A percentile compares a stretch with the other conserved stretches of the same genome.
Evolutionary conservation across 2,797 vertebrate genomes (phyloP).

Genomic region (Capromys pilorides): DNA sequence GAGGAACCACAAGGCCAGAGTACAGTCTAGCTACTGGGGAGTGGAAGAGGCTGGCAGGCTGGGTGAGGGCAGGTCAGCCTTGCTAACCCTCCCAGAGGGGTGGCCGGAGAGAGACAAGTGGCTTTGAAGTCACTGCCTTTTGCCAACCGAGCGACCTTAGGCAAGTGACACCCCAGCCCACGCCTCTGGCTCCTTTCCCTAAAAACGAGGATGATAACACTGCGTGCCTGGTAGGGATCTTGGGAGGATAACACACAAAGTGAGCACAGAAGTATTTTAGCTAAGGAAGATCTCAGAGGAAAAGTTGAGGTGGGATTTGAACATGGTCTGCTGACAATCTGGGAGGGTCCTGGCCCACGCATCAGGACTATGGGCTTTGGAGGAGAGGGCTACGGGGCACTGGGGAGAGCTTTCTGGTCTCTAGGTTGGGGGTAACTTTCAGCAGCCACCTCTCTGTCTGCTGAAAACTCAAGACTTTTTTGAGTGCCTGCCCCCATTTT

Average conservation of each 20-base stretch:
- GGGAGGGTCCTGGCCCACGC: neutral
- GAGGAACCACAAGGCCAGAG: rapidly evolving
- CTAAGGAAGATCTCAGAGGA: neutral
- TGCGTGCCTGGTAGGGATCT: rapidly evolving
- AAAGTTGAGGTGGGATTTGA: neutral
- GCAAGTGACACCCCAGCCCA: neutral
- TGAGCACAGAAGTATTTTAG: neutral
- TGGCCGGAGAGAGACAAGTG: rapidly evolving
- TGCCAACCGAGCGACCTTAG: neutral
- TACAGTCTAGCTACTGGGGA: neutral
- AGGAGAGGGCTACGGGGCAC: neutral
- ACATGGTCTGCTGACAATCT: neutral
- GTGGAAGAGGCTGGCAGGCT: rapidly evolving
- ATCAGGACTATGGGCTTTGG: neutral
- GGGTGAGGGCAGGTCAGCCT: neutral
- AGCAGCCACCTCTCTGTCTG: too few relatives aligned
- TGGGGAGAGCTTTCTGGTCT: neutral
- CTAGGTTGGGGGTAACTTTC: neutral
- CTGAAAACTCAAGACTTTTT: neutral
- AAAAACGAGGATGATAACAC: neutral
- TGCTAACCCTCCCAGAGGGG: too few relatives aligned
- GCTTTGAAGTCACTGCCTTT: neutral
- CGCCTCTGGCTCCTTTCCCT: neutral
- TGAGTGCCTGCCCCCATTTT: neutral
- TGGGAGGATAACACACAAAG: neutral